Evolutionary conservation across 2,888 invertebrate species (phyloP).

Genomic region (Drosophila yooni): DNA sequence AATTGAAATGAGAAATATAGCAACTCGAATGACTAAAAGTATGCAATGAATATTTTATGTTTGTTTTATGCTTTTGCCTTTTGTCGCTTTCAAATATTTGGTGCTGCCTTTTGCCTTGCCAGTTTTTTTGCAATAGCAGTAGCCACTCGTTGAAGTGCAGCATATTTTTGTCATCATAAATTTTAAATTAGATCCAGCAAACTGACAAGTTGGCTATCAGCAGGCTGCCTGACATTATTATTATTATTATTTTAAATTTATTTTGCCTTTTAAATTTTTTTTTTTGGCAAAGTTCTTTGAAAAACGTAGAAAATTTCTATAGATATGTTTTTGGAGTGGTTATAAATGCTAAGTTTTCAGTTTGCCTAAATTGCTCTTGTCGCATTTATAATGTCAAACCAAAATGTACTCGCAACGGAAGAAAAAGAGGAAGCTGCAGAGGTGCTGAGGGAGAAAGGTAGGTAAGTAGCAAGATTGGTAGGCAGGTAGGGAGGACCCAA

Average conservation of each 20-base stretch:
- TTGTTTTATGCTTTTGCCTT: constrained; percentile 59
- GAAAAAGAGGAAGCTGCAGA: constrained; percentile 4
- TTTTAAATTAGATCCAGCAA: constrained; percentile 69
- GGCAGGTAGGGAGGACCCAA: constrained; percentile 12
- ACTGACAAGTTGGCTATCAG: constrained; percentile 19
- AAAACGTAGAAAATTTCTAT: constrained; percentile 4
- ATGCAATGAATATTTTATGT: constrained; percentile 74
- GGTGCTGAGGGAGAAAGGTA: not conserved
- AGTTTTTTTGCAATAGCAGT: constrained; percentile 50
- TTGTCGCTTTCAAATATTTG: constrained; percentile 45
- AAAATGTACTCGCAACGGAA: constrained; percentile 8
- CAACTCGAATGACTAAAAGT: constrained; percentile 64
- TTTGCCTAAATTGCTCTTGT: constrained; percentile 24
- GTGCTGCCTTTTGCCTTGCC: constrained; percentile 40
- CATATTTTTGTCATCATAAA: constrained; percentile 71
- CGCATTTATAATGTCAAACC: constrained; percentile 35
- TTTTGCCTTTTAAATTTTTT: constrained; percentile 21
- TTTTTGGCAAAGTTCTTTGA: constrained; percentile 4
- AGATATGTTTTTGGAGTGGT: constrained; percentile 16
- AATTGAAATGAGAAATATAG: constrained; percentile 32
- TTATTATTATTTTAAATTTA: constrained; percentile 31
- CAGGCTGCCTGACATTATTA: constrained; percentile 10
- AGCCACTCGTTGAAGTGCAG: constrained; percentile 46
- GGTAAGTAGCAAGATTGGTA: not conserved
- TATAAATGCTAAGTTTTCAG: constrained; percentile 45